A percentile compares a stretch with the other conserved stretches of the same genome.
phyloP scores from a whole-genome alignment of 23 tunicate genomes.

The Halocynthia roretzi region DNA sequence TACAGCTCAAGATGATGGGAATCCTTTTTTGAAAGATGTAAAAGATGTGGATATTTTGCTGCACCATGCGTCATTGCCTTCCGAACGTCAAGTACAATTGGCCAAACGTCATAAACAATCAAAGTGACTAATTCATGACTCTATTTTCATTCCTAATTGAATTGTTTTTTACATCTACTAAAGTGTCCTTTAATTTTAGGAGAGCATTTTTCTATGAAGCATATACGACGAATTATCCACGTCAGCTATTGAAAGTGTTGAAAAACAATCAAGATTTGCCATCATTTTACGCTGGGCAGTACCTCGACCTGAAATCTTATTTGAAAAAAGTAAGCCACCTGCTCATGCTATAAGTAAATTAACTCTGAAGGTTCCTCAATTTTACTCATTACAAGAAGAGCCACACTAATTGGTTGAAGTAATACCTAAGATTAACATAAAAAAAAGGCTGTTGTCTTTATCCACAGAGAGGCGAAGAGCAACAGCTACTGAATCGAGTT shows the following conservation, averaged over 20 bases:
- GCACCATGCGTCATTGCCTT: neutral
- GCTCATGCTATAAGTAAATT: no score
- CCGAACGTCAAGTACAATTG: neutral
- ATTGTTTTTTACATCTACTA: no score
- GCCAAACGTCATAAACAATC: no score
- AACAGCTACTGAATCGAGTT: constrained; percentile 11
- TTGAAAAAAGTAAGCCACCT: neutral
- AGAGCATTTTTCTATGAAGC: constrained; percentile 29
- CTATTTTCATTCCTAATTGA: no score
- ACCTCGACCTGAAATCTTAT: constrained; percentile 20
- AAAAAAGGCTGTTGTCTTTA: no score
- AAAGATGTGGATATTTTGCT: constrained; percentile 15
- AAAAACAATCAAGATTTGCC: neutral
- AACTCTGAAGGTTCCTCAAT: no score
- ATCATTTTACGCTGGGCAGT: neutral
- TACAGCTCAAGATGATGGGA: neutral
- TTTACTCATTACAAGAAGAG: no score
- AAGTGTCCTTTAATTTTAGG: neutral
- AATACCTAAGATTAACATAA: no score
- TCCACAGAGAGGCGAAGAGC: constrained; percentile 11
- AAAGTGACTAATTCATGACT: no score
- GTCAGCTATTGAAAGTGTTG: neutral
- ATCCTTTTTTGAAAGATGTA: constrained; percentile 16
- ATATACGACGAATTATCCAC: neutral
- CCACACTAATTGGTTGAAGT: no score